Evolutionary conservation across 2,888 invertebrate species (phyloP).

Genomic region (Heteropelma amictum): DNA sequence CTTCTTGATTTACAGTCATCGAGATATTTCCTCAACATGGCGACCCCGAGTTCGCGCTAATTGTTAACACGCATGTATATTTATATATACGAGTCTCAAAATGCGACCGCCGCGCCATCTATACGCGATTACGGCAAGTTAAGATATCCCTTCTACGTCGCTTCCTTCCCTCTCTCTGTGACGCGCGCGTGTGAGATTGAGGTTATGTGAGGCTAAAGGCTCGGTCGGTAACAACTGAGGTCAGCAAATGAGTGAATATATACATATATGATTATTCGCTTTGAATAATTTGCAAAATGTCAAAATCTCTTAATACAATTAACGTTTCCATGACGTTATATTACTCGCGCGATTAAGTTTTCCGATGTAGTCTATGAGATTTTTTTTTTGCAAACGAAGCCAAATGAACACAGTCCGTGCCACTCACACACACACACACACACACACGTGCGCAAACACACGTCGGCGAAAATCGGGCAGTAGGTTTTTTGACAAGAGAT

Average conservation of each 20-base stretch:
- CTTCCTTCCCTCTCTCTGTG: too few relatives aligned
- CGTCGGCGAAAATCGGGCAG: constrained; percentile 13
- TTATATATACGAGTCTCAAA: background rate
- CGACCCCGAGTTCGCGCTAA: constrained; percentile 71
- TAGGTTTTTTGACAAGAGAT: constrained; percentile 44
- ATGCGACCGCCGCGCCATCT: background rate
- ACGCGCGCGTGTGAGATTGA: too few relatives aligned
- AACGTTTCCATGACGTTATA: background rate
- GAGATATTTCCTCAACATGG: constrained; percentile 73
- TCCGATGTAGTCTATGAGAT: too few relatives aligned
- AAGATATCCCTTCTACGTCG: too few relatives aligned
- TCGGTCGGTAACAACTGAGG: constrained; percentile 13
- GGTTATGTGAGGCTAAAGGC: background rate
- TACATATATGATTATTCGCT: too few relatives aligned
- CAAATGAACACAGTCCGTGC: background rate
- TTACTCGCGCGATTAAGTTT: background rate
- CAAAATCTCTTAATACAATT: too few relatives aligned
- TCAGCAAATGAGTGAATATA: too few relatives aligned
- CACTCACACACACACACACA: background rate
- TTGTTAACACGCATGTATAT: constrained; percentile 50
- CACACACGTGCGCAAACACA: background rate
- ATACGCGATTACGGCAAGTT: too few relatives aligned
- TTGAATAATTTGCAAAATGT: too few relatives aligned
- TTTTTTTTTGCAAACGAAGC: constrained; percentile 9
- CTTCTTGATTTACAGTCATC: constrained; percentile 69